Conservation (phyloP, 2,113 vertebrate genomes). For the Tapirus terrestris region DNA sequence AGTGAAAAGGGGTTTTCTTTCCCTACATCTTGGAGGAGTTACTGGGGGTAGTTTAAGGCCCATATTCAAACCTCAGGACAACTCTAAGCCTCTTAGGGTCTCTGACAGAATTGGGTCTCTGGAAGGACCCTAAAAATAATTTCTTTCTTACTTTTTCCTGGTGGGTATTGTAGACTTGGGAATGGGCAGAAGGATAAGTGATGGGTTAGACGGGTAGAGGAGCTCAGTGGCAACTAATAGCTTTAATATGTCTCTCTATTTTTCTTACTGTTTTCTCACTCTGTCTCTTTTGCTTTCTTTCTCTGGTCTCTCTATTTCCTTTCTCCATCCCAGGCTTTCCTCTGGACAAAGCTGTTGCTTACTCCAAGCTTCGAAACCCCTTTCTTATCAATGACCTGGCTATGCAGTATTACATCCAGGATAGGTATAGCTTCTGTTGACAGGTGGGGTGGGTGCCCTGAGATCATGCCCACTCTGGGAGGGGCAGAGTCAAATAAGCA, state of each 20-base stretch:
- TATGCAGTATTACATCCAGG: constrained; percentile 99
- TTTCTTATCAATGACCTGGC: constrained; percentile 98
- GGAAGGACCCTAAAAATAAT: constrained; percentile 5
- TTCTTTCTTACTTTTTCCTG: constrained; percentile 50
- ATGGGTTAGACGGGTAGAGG: not conserved
- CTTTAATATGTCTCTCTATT: not conserved
- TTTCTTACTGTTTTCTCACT: constrained; percentile 36
- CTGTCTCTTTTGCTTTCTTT: not conserved
- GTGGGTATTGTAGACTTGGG: constrained; percentile 8
- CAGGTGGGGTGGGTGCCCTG: not conserved
- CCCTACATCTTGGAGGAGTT: not conserved
- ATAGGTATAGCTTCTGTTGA: constrained; percentile 89
- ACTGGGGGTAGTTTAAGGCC: not conserved
- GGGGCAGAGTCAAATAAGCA: not conserved
- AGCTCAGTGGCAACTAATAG: not conserved
- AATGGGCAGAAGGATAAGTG: not conserved
- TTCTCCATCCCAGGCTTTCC: constrained; percentile 92
- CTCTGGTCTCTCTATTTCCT: not conserved
- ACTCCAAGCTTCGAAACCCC: constrained; percentile 96
- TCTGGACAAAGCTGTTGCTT: constrained; percentile 98
- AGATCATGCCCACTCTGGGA: not conserved
- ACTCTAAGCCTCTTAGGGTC: not conserved
- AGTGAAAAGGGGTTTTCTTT: not conserved
- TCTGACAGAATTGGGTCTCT: not conserved
- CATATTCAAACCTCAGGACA: not conserved